Base-by-base conservation (phyloP, 2,797 vertebrate genomes). In the Phataginus tetradactyla region DNA sequence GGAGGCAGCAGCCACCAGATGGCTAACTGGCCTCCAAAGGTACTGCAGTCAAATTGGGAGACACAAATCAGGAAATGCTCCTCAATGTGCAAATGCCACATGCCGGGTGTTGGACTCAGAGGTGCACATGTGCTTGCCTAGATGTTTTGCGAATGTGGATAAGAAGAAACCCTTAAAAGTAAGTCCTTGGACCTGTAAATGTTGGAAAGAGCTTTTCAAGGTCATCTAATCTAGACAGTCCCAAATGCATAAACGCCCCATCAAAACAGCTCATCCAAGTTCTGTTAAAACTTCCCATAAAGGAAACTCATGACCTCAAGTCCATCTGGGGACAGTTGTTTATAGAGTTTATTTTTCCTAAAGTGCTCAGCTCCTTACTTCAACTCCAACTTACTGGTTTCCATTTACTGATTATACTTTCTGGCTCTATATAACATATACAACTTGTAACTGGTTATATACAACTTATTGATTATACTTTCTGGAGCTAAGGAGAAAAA, bases 11-110 rank as follows among this genome's bases (percentile, higher is more conserved):
- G 51, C 72, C 87, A 87, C 80, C 96, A 92, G 90, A 93, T 84
- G 95, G 93, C 81, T 96, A 93, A 96, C 57, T 42, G 85, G 90
- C 85, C 91, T 96, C 93, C 57, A 7, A 55, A 37, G 94, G 83
- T n/a, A 83, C 3, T 6, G 7, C 80, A 93, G 72, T 85, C 91
- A 74, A 69, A 92, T 7, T 59, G 93, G 85, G 95, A 93, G 90
- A 51, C 92, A 90, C 89, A 81, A 92, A 96, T 87, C 95, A 93
- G 77, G 72, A 94, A 91, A 83, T 11, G n/a, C 12, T 84, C 91
- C 75, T 77, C 55, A 0, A 32, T 71, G 71, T 78, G 72, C 69
- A 59, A 75, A 90, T 59, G 57, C 90, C 81, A 71, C 39, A 5
- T 0, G 5, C 80, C 84, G 95, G 96, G 97, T 90, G 80, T 69